These are phyloP conservation scores for Calephelis nemesis DNA, from an alignment of 1,140 invertebrate genomes.

Conservation along the genomic window DNA sequence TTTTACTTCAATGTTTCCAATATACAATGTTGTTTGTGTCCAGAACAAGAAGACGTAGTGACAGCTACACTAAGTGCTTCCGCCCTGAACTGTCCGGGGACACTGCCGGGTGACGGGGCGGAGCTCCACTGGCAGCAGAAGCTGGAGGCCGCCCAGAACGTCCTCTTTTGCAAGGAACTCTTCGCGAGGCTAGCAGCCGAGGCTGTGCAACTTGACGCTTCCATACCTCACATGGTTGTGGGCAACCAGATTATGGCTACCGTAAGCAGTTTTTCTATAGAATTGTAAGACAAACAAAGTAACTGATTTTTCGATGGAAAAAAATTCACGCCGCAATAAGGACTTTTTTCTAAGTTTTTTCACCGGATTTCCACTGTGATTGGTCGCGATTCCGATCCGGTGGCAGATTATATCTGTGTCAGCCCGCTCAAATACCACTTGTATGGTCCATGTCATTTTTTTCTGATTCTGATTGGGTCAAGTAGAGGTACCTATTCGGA, in stretches of 20 bases:
- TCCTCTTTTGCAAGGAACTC: constrained; percentile 97
- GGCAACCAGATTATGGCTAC: constrained; percentile 98
- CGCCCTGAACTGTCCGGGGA: constrained; percentile 81
- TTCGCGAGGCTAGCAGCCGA: constrained; percentile 97
- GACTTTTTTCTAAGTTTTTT: no score
- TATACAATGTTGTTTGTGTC: background rate
- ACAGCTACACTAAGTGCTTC: constrained; percentile 88
- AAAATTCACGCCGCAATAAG: no score
- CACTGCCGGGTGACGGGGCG: constrained; percentile 83
- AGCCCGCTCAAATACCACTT: no score
- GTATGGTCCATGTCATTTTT: no score
- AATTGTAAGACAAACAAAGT: background rate
- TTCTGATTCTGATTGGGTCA: no score
- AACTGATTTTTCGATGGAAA: no score
- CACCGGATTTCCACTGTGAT: no score
- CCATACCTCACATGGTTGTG: constrained; percentile 97
- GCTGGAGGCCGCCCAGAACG: constrained; percentile 97
- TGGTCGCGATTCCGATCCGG: no score
- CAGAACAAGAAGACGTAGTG: constrained; percentile 91
- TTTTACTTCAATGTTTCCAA: no score
- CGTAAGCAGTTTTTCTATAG: constrained; percentile 75
- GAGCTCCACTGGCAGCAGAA: constrained; percentile 96
- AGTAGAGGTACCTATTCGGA: no score
- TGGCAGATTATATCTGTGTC: no score
- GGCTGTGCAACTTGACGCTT: constrained; percentile 94